Conservation (phyloP, 2,797 vertebrate genomes). For the Gymnoscopelus microlampas region DNA sequence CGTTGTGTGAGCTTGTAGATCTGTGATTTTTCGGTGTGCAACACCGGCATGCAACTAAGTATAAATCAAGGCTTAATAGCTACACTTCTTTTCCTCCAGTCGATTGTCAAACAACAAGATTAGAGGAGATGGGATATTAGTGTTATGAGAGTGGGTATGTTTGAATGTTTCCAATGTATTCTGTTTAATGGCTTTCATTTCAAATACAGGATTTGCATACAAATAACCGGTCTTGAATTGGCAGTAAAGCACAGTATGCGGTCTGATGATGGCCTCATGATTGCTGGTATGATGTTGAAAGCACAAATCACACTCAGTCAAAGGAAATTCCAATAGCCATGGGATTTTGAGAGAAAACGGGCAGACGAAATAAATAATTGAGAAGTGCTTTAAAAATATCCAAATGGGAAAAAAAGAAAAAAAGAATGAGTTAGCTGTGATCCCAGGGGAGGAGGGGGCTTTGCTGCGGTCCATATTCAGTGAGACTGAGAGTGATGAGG, state of each 20-base stretch:
- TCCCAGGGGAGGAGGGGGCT: slow-evolving; percentile 25
- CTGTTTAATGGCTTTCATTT: slow-evolving; percentile 59
- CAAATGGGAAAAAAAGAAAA: slow-evolving; percentile 38
- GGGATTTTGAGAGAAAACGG: neutral
- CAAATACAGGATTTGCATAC: slow-evolving; percentile 55
- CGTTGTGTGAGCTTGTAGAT: too few species aligned
- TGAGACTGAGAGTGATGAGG: slow-evolving; percentile 54
- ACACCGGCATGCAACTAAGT: too few species aligned
- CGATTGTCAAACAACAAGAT: slow-evolving; percentile 55
- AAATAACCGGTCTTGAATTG: slow-evolving; percentile 53
- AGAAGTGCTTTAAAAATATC: slow-evolving; percentile 24
- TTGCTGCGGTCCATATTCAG: slow-evolving; percentile 40
- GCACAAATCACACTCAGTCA: slow-evolving; percentile 33
- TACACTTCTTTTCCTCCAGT: slow-evolving; percentile 32
- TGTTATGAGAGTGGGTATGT: slow-evolving; percentile 31
- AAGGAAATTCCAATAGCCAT: slow-evolving; percentile 31
- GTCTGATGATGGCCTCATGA: slow-evolving; percentile 45
- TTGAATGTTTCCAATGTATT: slow-evolving; percentile 54
- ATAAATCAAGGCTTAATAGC: slow-evolving; percentile 26
- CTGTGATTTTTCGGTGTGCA: too few species aligned
- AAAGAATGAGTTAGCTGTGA: slow-evolving; percentile 57
- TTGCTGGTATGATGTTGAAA: slow-evolving; percentile 30
- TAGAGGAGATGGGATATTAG: slow-evolving; percentile 48
- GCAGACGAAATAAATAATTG: slow-evolving; percentile 42
- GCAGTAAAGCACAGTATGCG: slow-evolving; percentile 38